Evolutionary conservation across 2,113 vertebrate genomes (phyloP), one percentile per base, ranked within the genome.

Genomic region (Pao palembangensis): DNA sequence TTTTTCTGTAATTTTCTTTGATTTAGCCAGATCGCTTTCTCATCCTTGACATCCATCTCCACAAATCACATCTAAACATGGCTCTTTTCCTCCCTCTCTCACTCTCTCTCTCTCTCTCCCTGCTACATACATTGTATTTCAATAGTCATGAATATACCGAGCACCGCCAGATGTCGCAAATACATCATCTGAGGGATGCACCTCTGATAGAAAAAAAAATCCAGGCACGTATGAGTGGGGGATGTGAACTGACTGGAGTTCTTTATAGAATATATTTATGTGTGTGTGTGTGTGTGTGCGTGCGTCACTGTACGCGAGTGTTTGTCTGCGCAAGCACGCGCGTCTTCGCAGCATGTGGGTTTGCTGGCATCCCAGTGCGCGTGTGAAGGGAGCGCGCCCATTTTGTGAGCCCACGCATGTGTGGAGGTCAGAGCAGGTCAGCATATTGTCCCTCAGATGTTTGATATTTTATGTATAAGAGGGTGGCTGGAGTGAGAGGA

Each of bases 141-240:
- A 21, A 62, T 85, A 65, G 55, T 73, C 81, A 87, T 83, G 88
- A 88, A 90, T 93, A 91, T 94, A 88, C 84, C 79, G 62, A 84
- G 87, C 79, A 85, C 96, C 96, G 92, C 93, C 96, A 99, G 96
- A 98, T 99, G 96, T 99, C 96, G 96, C 96, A 99, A 96, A 97
- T 94, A 89, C 92, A 94, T 96, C 92, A 87, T 91, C 89, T 90
- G 93, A 94, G 85, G 91, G 91, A 89, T 78, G 57, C 83, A 88
- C 91, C 76, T 76, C 86, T 88, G 91, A 91, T 89, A 93, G 34
- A 38, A 12, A 38, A 94, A 94, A 84, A 84, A 91, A 87, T 88
- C 88, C 82, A 85, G 51, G 86, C 89, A 90, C 90, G 89, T 89
- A 91, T 84, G 77, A 78, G 85, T 85, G 86, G 89, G 86, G 89